Conservation (phyloP, 2,113 vertebrate genomes). For the Pogona vitticeps region DNA sequence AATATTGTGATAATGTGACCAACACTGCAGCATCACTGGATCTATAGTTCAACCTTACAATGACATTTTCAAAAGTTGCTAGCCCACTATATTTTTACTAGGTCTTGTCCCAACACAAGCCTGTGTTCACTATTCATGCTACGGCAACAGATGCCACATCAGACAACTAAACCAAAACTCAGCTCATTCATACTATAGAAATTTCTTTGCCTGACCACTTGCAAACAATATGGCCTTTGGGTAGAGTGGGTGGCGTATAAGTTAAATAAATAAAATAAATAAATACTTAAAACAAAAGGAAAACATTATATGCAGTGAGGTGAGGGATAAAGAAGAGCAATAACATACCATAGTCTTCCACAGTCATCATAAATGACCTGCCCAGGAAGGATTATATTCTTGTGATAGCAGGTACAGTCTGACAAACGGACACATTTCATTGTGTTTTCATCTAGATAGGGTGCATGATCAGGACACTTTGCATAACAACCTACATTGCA, state of each 20-base stretch:
- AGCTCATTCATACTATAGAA: neutral
- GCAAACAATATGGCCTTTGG: too few species aligned
- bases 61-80: neutral
- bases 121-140: neutral
- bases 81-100: neutral
- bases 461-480: constrained; percentile 76
- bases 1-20: neutral
- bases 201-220: neutral
- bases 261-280: too few species aligned
- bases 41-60: neutral
- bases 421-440: constrained; percentile 75
- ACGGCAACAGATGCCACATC: neutral
- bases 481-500: constrained; percentile 82
- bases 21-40: neutral
- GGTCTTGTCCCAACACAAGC: neutral
- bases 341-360: constrained; percentile 61
- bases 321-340: constrained; percentile 5
- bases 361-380: constrained; percentile 59
- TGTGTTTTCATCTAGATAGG: constrained; percentile 84
- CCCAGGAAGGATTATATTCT: constrained; percentile 69
- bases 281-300: neutral
- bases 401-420: constrained; percentile 81
- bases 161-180: too few species aligned
- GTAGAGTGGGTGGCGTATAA: too few species aligned
- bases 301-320: neutral